phyloP scores from a whole-genome alignment of 2,113 vertebrate genomes.

The Centropus bengalensis region DNA sequence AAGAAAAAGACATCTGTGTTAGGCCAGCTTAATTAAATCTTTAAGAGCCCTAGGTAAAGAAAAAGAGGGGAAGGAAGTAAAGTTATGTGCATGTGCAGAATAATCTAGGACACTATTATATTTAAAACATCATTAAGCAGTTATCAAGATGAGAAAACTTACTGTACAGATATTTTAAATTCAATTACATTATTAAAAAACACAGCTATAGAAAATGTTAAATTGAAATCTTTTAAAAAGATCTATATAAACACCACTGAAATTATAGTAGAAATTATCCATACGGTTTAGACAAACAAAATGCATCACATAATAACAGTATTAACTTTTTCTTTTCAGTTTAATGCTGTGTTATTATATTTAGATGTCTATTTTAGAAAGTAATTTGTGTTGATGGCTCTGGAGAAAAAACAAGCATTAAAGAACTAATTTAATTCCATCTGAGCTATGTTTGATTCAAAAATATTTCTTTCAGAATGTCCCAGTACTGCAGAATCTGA shows the following conservation, averaged over 20 bases:
- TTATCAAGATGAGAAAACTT: constrained; percentile 23
- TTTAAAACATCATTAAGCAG: constrained; percentile 1
- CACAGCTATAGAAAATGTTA: background rate
- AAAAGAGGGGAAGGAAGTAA: background rate
- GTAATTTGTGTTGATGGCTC: constrained; percentile 81
- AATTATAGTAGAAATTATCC: constrained; percentile 31
- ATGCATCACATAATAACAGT: constrained; percentile 51
- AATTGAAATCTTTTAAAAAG: constrained; percentile 28
- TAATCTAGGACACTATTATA: background rate
- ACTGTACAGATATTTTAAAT: constrained; percentile 37
- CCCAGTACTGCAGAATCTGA: constrained; percentile 31
- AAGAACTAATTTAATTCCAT: constrained; percentile 80
- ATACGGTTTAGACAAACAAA: constrained; percentile 64
- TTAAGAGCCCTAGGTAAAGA: background rate
- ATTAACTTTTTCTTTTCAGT: constrained; percentile 71
- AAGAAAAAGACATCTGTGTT: background rate
- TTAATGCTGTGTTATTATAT: constrained; percentile 76
- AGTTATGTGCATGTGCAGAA: background rate
- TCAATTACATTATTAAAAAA: constrained; percentile 34
- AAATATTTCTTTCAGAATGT: constrained; percentile 65
- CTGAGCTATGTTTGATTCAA: constrained; percentile 63
- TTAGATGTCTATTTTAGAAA: constrained; percentile 77
- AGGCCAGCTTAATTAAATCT: background rate
- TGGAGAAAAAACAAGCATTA: constrained; percentile 78
- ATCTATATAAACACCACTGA: constrained; percentile 51